These are phyloP conservation scores for Triplophysa rosa DNA, from an alignment of 2,113 vertebrate species.

Conservation along the genomic window DNA sequence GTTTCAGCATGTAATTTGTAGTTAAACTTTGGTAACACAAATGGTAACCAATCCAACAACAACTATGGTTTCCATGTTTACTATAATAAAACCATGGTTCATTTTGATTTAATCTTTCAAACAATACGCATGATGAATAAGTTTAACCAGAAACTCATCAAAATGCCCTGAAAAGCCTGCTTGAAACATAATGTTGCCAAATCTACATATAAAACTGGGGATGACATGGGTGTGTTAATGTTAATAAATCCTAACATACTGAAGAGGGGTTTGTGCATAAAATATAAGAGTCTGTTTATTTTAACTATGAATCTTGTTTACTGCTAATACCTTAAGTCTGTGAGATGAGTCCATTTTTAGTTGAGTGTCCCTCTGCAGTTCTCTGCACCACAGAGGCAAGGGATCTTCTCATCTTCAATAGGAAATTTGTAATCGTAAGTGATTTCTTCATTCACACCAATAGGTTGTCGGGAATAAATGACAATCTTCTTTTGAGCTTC, in stretches of 20 bases:
- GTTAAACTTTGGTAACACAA: too few species aligned
- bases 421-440: conserved; percentile 99
- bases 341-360: conserved; percentile 58
- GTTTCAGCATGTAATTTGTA: too few species aligned
- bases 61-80: too few species aligned
- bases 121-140: not conserved
- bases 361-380: conserved; percentile 95
- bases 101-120: not conserved
- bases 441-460: conserved; percentile 92
- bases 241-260: not conserved
- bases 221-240: not conserved
- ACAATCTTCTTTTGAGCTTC: conserved; percentile 98
- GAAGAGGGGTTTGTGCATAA: not conserved
- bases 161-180: not conserved
- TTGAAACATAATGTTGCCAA: not conserved
- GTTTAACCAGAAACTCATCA: not conserved
- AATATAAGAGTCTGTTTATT: not conserved
- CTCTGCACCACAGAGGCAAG: conserved; percentile 92
- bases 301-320: not conserved
- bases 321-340: conserved; percentile 27
- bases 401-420: conserved; percentile 97
- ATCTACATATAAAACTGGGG: not conserved
- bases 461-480: conserved; percentile 96
- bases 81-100: too few species aligned
- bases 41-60: too few species aligned